phyloP scores from a whole-genome alignment of 2,888 invertebrate species.

The Lasioglossum pauxillum region DNA sequence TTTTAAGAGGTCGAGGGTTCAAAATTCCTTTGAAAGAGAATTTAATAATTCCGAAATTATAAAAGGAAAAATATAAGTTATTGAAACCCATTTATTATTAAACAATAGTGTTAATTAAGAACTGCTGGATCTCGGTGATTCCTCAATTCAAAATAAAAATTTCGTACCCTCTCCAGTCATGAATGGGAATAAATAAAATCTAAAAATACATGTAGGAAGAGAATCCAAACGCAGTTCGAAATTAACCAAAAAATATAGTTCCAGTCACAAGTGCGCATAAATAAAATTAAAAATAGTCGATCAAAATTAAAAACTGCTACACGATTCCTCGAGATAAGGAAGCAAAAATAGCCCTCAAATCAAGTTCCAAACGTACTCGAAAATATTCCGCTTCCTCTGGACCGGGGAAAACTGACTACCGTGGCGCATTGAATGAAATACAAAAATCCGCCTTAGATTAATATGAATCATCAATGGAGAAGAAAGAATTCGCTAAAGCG shows the following conservation, averaged over 20 bases:
- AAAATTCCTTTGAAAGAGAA: too few relatives aligned
- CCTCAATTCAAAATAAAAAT: not conserved
- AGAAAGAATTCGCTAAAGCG: not conserved
- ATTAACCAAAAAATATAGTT: not conserved
- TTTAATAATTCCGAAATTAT: too few relatives aligned
- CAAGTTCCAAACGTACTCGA: not conserved
- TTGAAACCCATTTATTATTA: too few relatives aligned
- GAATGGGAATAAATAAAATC: not conserved
- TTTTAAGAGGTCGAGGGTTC: too few relatives aligned
- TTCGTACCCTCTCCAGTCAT: not conserved
- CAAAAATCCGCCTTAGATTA: not conserved
- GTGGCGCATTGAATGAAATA: not conserved
- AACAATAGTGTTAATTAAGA: not conserved
- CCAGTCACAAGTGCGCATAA: not conserved
- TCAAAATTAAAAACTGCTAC: not conserved
- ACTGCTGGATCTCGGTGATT: too few relatives aligned
- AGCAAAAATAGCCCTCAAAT: not conserved
- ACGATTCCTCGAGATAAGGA: not conserved
- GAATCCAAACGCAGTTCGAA: not conserved
- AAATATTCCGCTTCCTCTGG: not conserved
- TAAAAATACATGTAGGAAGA: not conserved
- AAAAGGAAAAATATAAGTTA: too few relatives aligned
- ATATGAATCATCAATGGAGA: not conserved
- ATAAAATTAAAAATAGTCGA: not conserved
- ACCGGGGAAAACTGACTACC: not conserved